These are phyloP conservation scores for Ginglymostoma cirratum DNA, from an alignment of 2,113 vertebrate species.

Conservation along the genomic window DNA sequence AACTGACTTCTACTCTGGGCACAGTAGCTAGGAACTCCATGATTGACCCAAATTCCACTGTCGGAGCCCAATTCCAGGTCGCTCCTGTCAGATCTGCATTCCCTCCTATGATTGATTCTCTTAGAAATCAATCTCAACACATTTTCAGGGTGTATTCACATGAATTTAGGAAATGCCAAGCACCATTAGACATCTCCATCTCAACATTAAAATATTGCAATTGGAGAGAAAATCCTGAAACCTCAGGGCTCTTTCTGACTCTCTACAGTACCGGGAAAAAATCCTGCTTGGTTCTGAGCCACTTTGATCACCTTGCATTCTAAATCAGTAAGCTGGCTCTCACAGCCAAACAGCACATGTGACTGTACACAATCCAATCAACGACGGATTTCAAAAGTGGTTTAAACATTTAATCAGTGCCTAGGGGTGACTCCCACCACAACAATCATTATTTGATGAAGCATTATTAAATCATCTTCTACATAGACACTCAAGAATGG, in stretches of 20 bases:
- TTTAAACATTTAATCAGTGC: neutral
- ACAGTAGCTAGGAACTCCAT: too few relatives aligned
- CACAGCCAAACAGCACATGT: neutral
- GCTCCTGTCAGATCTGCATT: too few relatives aligned
- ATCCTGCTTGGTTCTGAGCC: neutral
- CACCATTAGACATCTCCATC: neutral
- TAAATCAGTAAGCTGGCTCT: neutral
- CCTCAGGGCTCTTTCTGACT: neutral
- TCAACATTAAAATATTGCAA: neutral
- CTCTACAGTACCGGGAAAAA: neutral
- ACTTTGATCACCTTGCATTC: neutral
- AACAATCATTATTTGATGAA: neutral
- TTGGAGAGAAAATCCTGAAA: neutral
- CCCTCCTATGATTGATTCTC: too few relatives aligned
- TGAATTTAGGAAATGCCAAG: neutral
- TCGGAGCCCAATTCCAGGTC: too few relatives aligned
- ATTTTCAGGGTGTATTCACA: neutral
- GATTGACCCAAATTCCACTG: too few relatives aligned
- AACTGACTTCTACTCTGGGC: too few relatives aligned
- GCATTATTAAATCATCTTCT: neutral
- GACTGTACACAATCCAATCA: neutral
- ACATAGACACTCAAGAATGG: neutral
- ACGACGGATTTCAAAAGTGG: neutral
- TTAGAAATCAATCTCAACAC: too few relatives aligned
- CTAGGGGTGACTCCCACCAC: neutral